Conservation (phyloP, 1,140 invertebrate genomes). For the Drosophila azteca region DNA sequence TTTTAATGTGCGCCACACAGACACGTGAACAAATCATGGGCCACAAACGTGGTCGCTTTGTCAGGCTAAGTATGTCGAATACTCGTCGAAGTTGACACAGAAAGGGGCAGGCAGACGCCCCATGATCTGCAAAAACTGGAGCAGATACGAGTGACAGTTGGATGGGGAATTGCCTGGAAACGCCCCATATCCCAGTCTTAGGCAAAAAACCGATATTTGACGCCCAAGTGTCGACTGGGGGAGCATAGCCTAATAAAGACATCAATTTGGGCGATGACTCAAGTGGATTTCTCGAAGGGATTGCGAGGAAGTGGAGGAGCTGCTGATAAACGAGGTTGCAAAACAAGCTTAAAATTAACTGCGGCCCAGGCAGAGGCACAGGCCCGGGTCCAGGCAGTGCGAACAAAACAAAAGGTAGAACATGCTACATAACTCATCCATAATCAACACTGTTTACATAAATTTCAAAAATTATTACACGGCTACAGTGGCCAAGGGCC, state of each 20-base stretch:
- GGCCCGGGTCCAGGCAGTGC: slow-evolving; percentile 45
- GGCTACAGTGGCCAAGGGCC: slow-evolving; percentile 45
- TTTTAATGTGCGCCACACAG: slow-evolving; percentile 64
- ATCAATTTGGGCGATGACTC: slow-evolving; percentile 74
- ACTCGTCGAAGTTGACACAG: slow-evolving; percentile 20
- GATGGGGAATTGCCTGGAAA: not conserved
- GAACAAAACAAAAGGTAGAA: slow-evolving; percentile 76
- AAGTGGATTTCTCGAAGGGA: slow-evolving; percentile 30
- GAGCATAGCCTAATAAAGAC: slow-evolving; percentile 67
- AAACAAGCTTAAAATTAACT: slow-evolving; percentile 79
- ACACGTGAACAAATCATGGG: slow-evolving; percentile 41
- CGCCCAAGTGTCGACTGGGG: slow-evolving; percentile 26
- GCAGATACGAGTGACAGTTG: no score
- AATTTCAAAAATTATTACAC: slow-evolving; percentile 82
- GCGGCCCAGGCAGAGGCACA: slow-evolving; percentile 27
- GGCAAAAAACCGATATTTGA: not conserved
- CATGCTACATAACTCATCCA: slow-evolving; percentile 81
- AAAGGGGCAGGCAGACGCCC: slow-evolving; percentile 8
- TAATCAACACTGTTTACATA: slow-evolving; percentile 83
- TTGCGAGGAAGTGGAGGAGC: slow-evolving; percentile 7
- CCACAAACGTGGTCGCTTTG: slow-evolving; percentile 34
- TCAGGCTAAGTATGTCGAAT: slow-evolving; percentile 23
- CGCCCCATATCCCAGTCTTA: not conserved
- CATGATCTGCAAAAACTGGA: not conserved
- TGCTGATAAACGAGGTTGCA: slow-evolving; percentile 61